These are phyloP conservation scores for Cremastinae sp. DNA, from an alignment of 2,888 invertebrate species.

Conservation along the genomic window DNA sequence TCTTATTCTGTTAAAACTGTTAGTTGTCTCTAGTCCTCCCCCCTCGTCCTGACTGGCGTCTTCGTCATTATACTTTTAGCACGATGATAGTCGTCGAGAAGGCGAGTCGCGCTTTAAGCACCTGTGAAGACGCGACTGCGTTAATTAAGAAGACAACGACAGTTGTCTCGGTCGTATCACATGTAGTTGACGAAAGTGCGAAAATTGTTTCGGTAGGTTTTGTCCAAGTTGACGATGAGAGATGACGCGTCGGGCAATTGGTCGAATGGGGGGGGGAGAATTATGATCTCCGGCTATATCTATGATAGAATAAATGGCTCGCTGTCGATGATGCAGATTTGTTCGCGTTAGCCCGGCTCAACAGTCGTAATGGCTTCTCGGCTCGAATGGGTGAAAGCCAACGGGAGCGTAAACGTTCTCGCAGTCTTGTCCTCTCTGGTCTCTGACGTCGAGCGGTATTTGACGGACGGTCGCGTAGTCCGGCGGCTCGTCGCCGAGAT, in stretches of 20 bases:
- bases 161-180: conserved; percentile 78
- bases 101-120: conserved; percentile 71
- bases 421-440: conserved; percentile 55
- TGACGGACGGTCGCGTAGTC: conserved; percentile 60
- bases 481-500: conserved; percentile 45
- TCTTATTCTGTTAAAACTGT: conserved; percentile 48
- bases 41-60: background rate
- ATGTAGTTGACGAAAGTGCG: conserved; percentile 74
- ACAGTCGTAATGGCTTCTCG: conserved; percentile 62
- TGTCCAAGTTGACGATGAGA: no score
- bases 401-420: conserved; percentile 63
- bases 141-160: conserved; percentile 80
- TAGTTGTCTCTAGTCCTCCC: background rate
- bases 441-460: conserved; percentile 31
- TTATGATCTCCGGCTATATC: no score
- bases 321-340: no score
- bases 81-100: conserved; percentile 13
- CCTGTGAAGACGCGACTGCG: conserved; percentile 78
- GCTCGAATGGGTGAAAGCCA: conserved; percentile 48
- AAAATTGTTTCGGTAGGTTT: conserved; percentile 46
- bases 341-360: conserved; percentile 38
- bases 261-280: no score
- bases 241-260: no score
- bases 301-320: no score
- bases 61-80: background rate